Base-by-base conservation (phyloP, 2,113 vertebrate genomes). In the Megaceryle maxima region DNA sequence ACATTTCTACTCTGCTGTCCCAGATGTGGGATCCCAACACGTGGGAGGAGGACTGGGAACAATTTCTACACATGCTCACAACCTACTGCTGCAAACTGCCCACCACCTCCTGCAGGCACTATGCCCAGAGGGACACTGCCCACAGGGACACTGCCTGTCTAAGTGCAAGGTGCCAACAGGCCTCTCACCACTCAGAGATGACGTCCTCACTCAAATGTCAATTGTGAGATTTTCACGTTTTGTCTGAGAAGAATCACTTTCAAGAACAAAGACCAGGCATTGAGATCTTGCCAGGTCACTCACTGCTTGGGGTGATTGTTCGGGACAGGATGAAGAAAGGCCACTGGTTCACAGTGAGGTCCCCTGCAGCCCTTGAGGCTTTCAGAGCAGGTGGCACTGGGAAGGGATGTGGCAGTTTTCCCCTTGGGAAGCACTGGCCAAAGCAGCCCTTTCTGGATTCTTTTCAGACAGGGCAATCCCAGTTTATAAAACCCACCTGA, bases 271-370 rank as follows among this genome's bases (percentile, higher is more conserved):
- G 39, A 4, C 20, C 6, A 6, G 19, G 28, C 5, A 21, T 1
- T 29, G 25, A 29, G 69, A 11, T 12, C 13, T 19, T n/a, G 50
- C 24, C 37, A 14, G 29, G 31, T 39, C n/a, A 11, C 26, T 19
- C 48, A 3, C 29, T 31, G 48, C 43, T 16, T 4, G 33, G 24
- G 53, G 13, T 0, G 0, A 28, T 4, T 29, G 50, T 13, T 24
- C n/a, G 43, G 68, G 50, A 53, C 25, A 24, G 67, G 3, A 55
- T 51, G 53, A 14, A 63, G 53, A n/a, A 14, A 37, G 78, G 64
- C 25, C 26, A 14, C 48, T 3, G 8, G 44, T 14, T 39, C 13
- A 5, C 50, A 8, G 39, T 6, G 4, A 60, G 13, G 21, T 21
- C 35, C 51, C 18, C 63, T 17, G 39, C 37, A 41, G 55, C 60